Conservation (phyloP, 2,113 vertebrate genomes). For the Pyrgilauda ruficollis region DNA sequence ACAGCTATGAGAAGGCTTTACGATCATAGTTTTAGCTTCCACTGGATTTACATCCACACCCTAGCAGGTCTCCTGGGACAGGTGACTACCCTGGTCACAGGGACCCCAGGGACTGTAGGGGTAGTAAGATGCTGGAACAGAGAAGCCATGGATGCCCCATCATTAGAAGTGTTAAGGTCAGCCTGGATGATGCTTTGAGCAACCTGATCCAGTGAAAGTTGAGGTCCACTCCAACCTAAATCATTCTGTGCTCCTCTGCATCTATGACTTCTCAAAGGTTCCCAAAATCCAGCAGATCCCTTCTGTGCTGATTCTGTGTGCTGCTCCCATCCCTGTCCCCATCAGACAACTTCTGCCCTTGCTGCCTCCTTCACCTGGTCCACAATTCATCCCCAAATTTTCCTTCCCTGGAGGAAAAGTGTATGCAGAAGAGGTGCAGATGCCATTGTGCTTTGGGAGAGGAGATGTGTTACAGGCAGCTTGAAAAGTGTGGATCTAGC, state of each 20-base stretch:
- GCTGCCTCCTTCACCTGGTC: background rate
- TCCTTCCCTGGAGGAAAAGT: background rate
- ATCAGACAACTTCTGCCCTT: fast-evolving
- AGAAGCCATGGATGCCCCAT: background rate
- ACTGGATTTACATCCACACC: background rate
- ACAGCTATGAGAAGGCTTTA: background rate
- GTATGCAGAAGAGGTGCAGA: background rate
- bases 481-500: background rate
- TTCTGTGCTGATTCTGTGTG: background rate
- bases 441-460: background rate
- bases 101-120: background rate
- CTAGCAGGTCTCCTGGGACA: background rate
- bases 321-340: background rate
- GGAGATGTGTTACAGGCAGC: background rate
- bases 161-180: background rate
- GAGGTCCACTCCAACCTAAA: background rate
- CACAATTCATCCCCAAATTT: background rate
- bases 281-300: background rate
- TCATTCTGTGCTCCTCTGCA: background rate
- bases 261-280: background rate
- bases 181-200: background rate
- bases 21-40: background rate
- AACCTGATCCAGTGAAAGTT: background rate
- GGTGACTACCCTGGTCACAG: fast-evolving
- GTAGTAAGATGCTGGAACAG: background rate